Evolutionary conservation across 2,797 vertebrate genomes (phyloP), one percentile per base, ranked within the genome.

Genomic region (Cyclura pinguis): DNA sequence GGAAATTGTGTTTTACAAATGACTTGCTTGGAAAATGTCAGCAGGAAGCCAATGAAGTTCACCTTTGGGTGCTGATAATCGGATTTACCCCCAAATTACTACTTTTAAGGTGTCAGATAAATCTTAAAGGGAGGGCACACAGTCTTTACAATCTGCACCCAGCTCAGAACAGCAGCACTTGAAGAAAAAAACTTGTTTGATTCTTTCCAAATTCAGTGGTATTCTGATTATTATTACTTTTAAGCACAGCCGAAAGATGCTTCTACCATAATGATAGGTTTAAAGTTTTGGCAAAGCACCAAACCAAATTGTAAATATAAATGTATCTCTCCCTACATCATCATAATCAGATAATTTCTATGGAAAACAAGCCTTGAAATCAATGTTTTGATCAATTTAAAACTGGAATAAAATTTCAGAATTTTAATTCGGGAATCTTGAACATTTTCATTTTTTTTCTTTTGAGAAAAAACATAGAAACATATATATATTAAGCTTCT

Each of bases 191-290:
- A 42, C 22, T 42, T 67, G 8, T 32, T 93, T 95, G 94, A 91
- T 93, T 92, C 76, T 93, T 84, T 93, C 93, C 92, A 94, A 94
- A 91, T 91, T 95, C 94, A 74, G 81, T 86, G 77, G 92, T 95
- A 95, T 95, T 96, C 94, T 96, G 94, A 95, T 96, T 96, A 96
- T 96, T 96, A 93, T 94, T 96, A 92, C 94, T 95, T 93, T 95
- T 95, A 96, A 96, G 96, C 94, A 93, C 91, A 93, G 91, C 92
- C 91, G 96, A 95, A 92, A 94, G 95, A 96, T 95, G 93, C 95
- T 91, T 94, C 94, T 94, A 92, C 94, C 93, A 93, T 94, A 92
- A 82, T 94, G 96, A 94, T 95, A 96, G 96, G 95, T 96, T 96
- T 95, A 96, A 88, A 90, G 93, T 92, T 97, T 96, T 95, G 92